A percentile compares a stretch with the other conserved stretches of the same genome.
Evolutionary conservation across 2,888 invertebrate species (phyloP).

Genomic region (Zele albiditarsus): DNA sequence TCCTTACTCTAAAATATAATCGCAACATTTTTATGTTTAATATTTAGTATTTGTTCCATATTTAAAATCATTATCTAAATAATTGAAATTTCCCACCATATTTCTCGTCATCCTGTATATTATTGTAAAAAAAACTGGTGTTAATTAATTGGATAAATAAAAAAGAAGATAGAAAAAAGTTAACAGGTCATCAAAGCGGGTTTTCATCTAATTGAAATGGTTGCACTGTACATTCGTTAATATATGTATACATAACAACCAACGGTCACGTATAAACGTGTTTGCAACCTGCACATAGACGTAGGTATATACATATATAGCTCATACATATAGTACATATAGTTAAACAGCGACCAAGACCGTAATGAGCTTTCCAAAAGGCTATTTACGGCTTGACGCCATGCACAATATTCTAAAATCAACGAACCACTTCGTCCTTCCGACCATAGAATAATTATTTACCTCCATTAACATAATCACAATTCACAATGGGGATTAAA

Average conservation of each 20-base stretch:
- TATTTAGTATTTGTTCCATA: too few relatives aligned
- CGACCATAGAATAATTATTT: not conserved
- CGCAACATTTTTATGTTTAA: too few relatives aligned
- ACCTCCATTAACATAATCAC: not conserved
- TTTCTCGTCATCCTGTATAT: too few relatives aligned
- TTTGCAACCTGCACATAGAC: not conserved
- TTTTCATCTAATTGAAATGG: constrained; percentile 51
- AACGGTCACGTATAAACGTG: constrained; percentile 41
- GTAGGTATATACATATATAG: too few relatives aligned
- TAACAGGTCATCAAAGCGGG: constrained; percentile 48
- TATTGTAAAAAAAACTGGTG: too few relatives aligned
- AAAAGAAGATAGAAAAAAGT: constrained; percentile 44
- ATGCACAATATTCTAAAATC: not conserved
- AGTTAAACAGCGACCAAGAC: too few relatives aligned
- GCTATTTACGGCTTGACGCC: constrained; percentile 3
- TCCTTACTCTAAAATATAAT: too few relatives aligned
- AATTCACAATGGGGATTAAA: not conserved
- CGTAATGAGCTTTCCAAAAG: not conserved
- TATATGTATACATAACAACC: constrained; percentile 35
- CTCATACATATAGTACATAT: too few relatives aligned
- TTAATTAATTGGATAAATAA: too few relatives aligned
- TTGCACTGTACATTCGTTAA: constrained; percentile 23
- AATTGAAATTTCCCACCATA: too few relatives aligned
- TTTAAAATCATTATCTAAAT: too few relatives aligned
- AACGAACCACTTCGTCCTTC: not conserved